Conservation (phyloP, 2,888 invertebrate species). For the Sarcophaga carnaria region DNA sequence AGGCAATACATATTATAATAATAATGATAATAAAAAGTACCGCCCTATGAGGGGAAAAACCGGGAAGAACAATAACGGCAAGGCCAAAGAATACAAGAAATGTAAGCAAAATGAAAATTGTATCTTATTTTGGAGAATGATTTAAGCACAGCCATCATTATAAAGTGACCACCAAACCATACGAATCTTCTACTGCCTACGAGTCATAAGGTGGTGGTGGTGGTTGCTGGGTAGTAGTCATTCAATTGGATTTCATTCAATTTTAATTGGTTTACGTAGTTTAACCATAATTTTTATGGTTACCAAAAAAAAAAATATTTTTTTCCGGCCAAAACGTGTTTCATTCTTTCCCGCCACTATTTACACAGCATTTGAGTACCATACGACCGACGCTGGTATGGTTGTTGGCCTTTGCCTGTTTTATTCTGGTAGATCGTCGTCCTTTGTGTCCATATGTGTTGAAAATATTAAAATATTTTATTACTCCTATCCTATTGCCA, state of each 20-base stretch:
- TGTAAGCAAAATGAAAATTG: not conserved
- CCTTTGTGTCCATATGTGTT: slow-evolving; percentile 52
- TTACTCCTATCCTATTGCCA: not conserved
- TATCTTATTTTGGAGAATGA: slow-evolving; percentile 52
- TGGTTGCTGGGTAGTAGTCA: not conserved
- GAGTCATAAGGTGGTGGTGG: not conserved
- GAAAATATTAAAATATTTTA: slow-evolving; percentile 56
- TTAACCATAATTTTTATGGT: slow-evolving; percentile 67
- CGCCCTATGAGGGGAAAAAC: slow-evolving; percentile 33
- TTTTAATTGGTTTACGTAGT: slow-evolving; percentile 70
- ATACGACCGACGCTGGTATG: not conserved
- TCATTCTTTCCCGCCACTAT: slow-evolving; percentile 15
- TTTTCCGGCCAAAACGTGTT: slow-evolving; percentile 43
- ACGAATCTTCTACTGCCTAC: not conserved
- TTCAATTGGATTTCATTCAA: slow-evolving; percentile 55
- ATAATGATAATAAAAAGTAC: slow-evolving; percentile 59
- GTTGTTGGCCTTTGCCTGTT: not conserved
- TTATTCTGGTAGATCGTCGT: not conserved
- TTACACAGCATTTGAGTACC: not conserved
- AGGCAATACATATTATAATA: slow-evolving; percentile 37
- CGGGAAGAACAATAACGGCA: no score
- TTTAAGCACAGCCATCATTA: slow-evolving; percentile 46
- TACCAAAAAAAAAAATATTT: not conserved
- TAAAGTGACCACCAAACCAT: slow-evolving; percentile 40
- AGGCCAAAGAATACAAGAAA: not conserved